Base-by-base conservation (phyloP, 2,888 invertebrate species). In the Mellilla xanthometata region DNA sequence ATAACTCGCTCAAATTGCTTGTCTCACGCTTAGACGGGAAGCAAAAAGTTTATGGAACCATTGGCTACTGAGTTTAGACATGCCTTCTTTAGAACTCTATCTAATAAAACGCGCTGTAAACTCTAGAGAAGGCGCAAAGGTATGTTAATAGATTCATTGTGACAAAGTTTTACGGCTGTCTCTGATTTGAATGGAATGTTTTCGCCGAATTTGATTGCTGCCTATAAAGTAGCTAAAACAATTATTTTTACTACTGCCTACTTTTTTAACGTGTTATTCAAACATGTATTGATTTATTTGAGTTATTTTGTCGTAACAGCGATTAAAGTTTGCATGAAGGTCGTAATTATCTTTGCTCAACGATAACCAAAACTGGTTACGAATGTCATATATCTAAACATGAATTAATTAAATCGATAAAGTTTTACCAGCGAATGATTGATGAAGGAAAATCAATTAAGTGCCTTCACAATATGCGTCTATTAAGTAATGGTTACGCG, bases 211-310 rank as follows among this genome's bases (percentile, higher is more conserved):
- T 48, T 34, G 38, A 42, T 48, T 39, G 41, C 38, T 23, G 24
- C 34, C 47, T 34, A 48, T 41, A 41, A 38, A 41, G 33, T 27
- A 44, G 46, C 41, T 45, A 52, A 51, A 54, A 46, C 32, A 31
- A 27, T 38, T 28, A 44, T 48, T 42, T 39, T 40, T 47, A 48
- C 47, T 48, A 48, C 51, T 38, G 45, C 38, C 23, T 34, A n/a
- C 40, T 36, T 39, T 41, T 35, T 39, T 36, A 32, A 26, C 33
- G 19, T n/a, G n/a, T 36, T 52, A 49, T 39, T 34, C 41, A 48
- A 50, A 55, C 44, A 43, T 2, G 24, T 31, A 11, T 51, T 49
- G 49, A 56, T 54, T 54, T 54, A 54, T 54, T 42, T 41, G 43
- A 12, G n/a, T 3, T 41, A 29, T 35, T 45, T 12, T 36, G 28